Evolutionary conservation across 2,888 invertebrate genomes (phyloP).

Genomic region (Timandra comae): DNA sequence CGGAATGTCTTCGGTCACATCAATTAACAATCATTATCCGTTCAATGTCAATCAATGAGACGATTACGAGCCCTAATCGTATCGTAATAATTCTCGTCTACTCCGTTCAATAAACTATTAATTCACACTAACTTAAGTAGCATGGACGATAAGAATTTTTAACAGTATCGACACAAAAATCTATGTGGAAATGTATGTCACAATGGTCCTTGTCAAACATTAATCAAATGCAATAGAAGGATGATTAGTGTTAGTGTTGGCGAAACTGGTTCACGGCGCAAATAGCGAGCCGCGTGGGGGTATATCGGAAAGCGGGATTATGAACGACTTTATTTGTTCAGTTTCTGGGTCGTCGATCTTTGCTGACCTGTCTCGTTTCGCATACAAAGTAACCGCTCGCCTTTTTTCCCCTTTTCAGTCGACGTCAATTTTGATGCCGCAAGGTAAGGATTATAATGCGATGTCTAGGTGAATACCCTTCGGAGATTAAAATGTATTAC

Average conservation of each 20-base stretch:
- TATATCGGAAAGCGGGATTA: constrained; percentile 42
- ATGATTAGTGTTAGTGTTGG: constrained; percentile 20
- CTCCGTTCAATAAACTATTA: no score
- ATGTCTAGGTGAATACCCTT: no score
- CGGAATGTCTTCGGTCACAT: constrained; percentile 11
- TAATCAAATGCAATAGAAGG: constrained; percentile 20
- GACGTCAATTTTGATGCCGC: constrained; percentile 1
- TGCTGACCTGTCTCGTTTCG: constrained; percentile 48
- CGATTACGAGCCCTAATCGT: no score
- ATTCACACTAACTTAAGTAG: no score
- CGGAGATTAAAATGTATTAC: no score
- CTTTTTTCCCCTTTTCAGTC: constrained; percentile 18
- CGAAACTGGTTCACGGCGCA: constrained; percentile 32
- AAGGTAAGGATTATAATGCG: not conserved
- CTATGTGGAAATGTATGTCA: no score
- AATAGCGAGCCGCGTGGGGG: constrained; percentile 39
- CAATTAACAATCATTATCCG: constrained; percentile 17
- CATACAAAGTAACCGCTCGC: constrained; percentile 27
- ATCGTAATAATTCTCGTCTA: no score
- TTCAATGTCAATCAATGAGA: constrained; percentile 13
- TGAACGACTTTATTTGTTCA: constrained; percentile 35
- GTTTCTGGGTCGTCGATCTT: constrained; percentile 64
- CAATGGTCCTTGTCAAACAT: constrained; percentile 9
- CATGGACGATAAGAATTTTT: no score
- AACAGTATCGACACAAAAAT: no score